Conservation (phyloP, 37 sponge, comb jelly and placozoan genomes). For the Oscarella lobularis region DNA sequence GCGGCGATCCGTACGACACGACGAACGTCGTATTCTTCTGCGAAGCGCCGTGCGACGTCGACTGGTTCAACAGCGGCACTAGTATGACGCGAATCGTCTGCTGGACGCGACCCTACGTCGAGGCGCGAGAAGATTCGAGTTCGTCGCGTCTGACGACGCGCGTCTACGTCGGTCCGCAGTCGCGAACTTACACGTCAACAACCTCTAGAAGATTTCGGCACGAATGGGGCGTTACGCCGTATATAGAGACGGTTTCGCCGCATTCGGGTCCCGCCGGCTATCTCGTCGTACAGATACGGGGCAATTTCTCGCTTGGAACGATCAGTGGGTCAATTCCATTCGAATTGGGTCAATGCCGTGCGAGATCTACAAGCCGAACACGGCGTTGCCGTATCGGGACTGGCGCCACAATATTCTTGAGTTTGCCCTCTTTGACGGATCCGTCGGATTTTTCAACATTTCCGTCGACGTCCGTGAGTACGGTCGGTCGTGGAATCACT, state of each 20-base stretch:
- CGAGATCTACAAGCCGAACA: not conserved
- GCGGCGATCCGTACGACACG: constrained; percentile 26
- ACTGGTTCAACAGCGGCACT: constrained; percentile 19
- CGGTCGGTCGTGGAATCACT: not conserved
- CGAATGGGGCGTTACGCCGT: not conserved
- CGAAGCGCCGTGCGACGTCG: constrained; percentile 25
- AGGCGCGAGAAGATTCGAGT: constrained; percentile 15
- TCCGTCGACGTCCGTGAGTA: not conserved
- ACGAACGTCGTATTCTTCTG: constrained; percentile 30
- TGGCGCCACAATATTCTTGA: not conserved
- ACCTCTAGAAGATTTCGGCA: not conserved
- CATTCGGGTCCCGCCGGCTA: too few relatives aligned
- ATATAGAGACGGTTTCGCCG: not conserved
- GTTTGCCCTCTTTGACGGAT: not conserved
- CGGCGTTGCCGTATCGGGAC: not conserved
- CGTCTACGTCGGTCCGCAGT: not conserved
- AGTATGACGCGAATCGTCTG: constrained; percentile 13
- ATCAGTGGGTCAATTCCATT: too few relatives aligned
- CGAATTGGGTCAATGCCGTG: too few relatives aligned
- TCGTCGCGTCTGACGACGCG: not conserved
- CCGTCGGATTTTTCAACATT: not conserved
- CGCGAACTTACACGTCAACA: not conserved
- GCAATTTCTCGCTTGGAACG: too few relatives aligned
- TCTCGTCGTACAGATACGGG: too few relatives aligned
- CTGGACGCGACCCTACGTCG: constrained; percentile 22